Percentiles rank a stretch among this genome's conserved stretches.
These are phyloP conservation scores for Pseudomyrmex cubaensis DNA, from an alignment of 1,140 invertebrate genomes.

Conservation along the genomic window DNA sequence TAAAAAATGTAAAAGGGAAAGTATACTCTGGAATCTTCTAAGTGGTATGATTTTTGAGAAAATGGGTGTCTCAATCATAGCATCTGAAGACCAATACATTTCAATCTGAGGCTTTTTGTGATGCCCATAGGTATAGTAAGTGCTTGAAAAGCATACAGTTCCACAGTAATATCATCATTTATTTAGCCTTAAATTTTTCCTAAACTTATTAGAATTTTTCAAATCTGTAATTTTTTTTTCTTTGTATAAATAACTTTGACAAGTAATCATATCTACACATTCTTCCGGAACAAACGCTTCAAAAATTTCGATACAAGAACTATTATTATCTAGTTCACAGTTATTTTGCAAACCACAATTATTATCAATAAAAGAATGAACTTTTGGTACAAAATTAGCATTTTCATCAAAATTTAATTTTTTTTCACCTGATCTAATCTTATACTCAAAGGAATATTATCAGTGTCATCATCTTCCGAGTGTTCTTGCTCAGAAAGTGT, in stretches of 20 bases:
- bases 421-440: no score
- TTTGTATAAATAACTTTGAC: not conserved
- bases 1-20: not conserved
- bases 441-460: no score
- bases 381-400: not conserved
- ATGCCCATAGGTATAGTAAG: not conserved
- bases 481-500: no score
- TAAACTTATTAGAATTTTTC: not conserved
- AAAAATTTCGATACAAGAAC: not conserved
- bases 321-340: not conserved
- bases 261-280: not conserved
- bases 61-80: not conserved
- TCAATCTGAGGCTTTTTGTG: not conserved
- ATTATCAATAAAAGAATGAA: not conserved
- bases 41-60: not conserved
- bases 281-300: not conserved
- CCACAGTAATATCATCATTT: not conserved
- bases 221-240: not conserved
- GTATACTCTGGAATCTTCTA: not conserved
- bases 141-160: not conserved
- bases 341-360: not conserved
- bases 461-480: no score
- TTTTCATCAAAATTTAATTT: no score
- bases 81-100: not conserved
- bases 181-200: not conserved